phyloP scores from a whole-genome alignment of 2,797 vertebrate species.

The Coilia nasus region DNA sequence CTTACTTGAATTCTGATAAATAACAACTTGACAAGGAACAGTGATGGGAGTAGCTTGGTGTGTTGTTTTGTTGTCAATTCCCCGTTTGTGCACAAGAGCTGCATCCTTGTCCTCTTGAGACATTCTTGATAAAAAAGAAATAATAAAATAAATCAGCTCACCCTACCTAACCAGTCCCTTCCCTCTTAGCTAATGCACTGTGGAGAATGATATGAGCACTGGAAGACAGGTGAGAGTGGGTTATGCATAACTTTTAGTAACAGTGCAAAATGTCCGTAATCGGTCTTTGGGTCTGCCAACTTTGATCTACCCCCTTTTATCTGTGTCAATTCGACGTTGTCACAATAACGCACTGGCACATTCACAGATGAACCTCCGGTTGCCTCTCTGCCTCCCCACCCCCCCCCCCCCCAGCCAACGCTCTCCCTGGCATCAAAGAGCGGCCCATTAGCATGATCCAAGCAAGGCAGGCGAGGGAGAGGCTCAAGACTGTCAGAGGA shows the following conservation, averaged over 20 bases:
- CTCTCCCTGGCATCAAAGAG: slow-evolving; percentile 3
- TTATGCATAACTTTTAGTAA: not conserved
- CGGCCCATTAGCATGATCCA: not conserved
- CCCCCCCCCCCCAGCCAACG: not conserved
- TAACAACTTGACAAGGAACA: not conserved
- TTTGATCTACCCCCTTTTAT: not conserved
- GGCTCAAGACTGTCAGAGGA: not conserved
- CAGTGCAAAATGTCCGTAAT: not conserved
- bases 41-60: not conserved
- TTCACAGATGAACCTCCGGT: not conserved
- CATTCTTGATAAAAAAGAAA: not conserved
- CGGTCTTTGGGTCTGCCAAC: not conserved
- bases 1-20: not conserved
- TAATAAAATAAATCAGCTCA: not conserved
- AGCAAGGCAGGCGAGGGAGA: not conserved
- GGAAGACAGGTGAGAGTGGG: not conserved
- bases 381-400: not conserved
- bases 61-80: not conserved
- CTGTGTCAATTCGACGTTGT: not conserved
- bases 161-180: not conserved
- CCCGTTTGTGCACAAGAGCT: not conserved
- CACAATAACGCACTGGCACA: not conserved
- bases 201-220: slow-evolving; percentile 13
- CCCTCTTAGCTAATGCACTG: slow-evolving; percentile 23
- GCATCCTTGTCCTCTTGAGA: not conserved